Conservation (phyloP, 1,140 invertebrate genomes). For the Trissolcus basalis region DNA sequence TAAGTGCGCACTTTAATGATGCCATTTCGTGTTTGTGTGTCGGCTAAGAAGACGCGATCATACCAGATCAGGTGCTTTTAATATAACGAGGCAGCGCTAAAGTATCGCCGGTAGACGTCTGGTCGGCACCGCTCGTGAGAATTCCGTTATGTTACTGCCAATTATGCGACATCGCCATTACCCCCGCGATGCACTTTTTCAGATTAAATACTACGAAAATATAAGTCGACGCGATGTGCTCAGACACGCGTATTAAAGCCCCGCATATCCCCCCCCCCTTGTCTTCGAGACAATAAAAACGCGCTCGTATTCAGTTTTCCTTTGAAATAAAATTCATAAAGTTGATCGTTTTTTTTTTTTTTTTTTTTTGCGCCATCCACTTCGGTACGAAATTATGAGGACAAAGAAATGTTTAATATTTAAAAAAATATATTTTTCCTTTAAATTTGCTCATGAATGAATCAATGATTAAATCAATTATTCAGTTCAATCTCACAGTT, state of each 20-base stretch:
- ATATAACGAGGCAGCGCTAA: slow-evolving; percentile 51
- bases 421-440: too few relatives aligned
- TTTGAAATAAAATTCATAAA: slow-evolving; percentile 27
- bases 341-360: neutral
- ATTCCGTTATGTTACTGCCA: slow-evolving; percentile 43
- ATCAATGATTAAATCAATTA: too few relatives aligned
- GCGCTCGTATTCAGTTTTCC: neutral
- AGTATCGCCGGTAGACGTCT: slow-evolving; percentile 30
- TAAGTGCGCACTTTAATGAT: slow-evolving; percentile 45
- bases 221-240: neutral
- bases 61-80: slow-evolving; percentile 30
- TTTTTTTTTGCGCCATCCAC: too few relatives aligned
- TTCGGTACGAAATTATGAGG: too few relatives aligned
- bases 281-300: slow-evolving; percentile 19
- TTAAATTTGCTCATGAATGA: too few relatives aligned
- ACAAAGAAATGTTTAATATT: too few relatives aligned
- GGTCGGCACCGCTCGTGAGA: slow-evolving; percentile 13
- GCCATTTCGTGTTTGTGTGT: slow-evolving; percentile 42
- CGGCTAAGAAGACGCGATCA: slow-evolving; percentile 22
- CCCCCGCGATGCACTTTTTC: slow-evolving; percentile 19
- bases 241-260: slow-evolving; percentile 13
- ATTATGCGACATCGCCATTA: slow-evolving; percentile 39
- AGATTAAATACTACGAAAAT: slow-evolving; percentile 25
- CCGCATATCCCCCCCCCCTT: slow-evolving; percentile 1
- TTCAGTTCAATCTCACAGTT: too few relatives aligned